Conservation (phyloP, 2,888 invertebrate genomes). For the Drosophila leonis region DNA sequence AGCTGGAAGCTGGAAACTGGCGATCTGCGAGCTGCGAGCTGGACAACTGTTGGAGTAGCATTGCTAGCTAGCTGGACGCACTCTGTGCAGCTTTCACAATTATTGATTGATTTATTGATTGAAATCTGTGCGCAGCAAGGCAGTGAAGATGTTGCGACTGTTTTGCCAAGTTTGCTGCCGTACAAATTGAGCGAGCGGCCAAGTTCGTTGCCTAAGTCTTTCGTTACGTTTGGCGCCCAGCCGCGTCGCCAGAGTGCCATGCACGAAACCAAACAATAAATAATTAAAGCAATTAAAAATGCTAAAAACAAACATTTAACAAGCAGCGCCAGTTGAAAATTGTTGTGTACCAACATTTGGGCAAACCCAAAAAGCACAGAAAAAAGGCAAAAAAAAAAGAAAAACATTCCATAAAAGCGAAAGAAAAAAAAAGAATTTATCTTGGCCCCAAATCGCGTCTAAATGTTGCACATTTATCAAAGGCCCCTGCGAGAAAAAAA, state of each 20-base stretch:
- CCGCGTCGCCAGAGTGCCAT: constrained; percentile 51
- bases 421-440: constrained; percentile 50
- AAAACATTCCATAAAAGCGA: constrained; percentile 13
- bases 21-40: background rate
- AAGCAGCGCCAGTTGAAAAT: constrained; percentile 73
- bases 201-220: constrained; percentile 76
- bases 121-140: constrained; percentile 71
- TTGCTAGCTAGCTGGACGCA: constrained; percentile 47
- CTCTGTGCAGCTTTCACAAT: constrained; percentile 76
- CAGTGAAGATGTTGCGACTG: constrained; percentile 58
- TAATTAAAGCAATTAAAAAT: constrained; percentile 82
- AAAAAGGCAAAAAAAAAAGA: constrained; percentile 1
- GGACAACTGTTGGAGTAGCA: constrained; percentile 6
- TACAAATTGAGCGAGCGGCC: constrained; percentile 64
- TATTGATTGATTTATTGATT: constrained; percentile 80
- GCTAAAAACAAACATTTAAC: constrained; percentile 82
- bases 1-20: constrained; percentile 6
- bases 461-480: constrained; percentile 82
- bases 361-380: constrained; percentile 36
- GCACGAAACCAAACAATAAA: constrained; percentile 80
- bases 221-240: constrained; percentile 69
- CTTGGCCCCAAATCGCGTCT: constrained; percentile 78
- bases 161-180: constrained; percentile 61
- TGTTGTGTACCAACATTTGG: constrained; percentile 64
- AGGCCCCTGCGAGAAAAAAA: constrained; percentile 52